Evolutionary conservation across 1,140 invertebrate species (phyloP), one percentile per base, ranked within the genome.

Genomic region (Cyphomyrmex costatus): DNA sequence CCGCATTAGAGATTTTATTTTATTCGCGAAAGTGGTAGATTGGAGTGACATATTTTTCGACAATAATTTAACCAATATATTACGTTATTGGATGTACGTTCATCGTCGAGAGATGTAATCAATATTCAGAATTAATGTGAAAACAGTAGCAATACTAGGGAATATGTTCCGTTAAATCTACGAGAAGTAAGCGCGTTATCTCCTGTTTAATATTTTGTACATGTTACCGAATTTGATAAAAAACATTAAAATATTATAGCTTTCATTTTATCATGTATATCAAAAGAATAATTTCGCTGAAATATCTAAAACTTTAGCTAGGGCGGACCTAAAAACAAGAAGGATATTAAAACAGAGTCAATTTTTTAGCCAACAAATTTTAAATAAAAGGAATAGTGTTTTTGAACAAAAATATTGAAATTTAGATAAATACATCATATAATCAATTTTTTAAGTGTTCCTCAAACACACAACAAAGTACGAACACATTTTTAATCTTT

Each of bases 51-150:
- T n/a, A n/a, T 58, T 74, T 36, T 74, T 42, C 53, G n/a, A 74
- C 42, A 70, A 19, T 74, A 74, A 74, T 74, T 74, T 60, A 19
- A 56, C 14, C 3, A n/a, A n/a, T n/a, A 42, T 8, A 51, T 74
- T 58, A 24, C 49, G 14, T 56, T 74, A 74, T 36, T 12, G n/a
- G 14, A 19, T 63, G 61, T 8, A 3, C 14, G 30, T 46, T 46
- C n/a, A 68, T 68, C 33, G 10, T 46, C 36, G 42, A 70, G 42
- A 27, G 42, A 4, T 42, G 12, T 74, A 36, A 24, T 36, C 12
- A 42, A 58, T 74, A 74, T 19, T 58, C n/a, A 14, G n/a, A 73
- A 76, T 60, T 76, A 74, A 61, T 19, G 12, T 46, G 30, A 77
- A 61, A 61, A 42, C 21, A 21, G 2, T 42, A 73, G 33, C 33